phyloP scores from a whole-genome alignment of 2,113 vertebrate species.

The Ondatra zibethicus region DNA sequence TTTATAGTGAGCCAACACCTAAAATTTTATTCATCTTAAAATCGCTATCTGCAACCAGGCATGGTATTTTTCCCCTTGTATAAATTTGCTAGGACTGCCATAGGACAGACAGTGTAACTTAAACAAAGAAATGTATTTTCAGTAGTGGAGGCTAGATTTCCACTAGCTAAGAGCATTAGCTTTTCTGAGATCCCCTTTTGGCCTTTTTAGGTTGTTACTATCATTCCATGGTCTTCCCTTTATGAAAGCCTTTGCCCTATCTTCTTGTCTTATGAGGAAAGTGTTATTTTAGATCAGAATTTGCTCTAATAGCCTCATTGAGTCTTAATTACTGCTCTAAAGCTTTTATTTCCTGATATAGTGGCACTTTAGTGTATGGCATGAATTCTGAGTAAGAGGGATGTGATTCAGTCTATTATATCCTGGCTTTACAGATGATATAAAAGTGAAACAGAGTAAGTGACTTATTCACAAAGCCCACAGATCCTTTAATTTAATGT shows the following conservation, averaged over 20 bases:
- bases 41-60: not conserved
- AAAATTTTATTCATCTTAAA: not conserved
- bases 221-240: not conserved
- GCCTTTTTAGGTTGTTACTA: not conserved
- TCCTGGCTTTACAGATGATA: not conserved
- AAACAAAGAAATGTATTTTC: not conserved
- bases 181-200: not conserved
- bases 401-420: not conserved
- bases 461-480: not conserved
- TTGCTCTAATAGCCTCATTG: not conserved
- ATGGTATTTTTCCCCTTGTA: not conserved
- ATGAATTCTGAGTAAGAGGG: not conserved
- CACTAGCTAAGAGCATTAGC: not conserved
- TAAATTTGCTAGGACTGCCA: not conserved
- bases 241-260: not conserved
- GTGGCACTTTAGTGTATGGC: not conserved
- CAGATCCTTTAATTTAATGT: not conserved
- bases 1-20: not conserved
- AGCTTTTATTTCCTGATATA: not conserved
- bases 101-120: not conserved
- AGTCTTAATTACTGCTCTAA: not conserved
- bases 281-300: not conserved
- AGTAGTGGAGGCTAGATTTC: not conserved
- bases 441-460: not conserved
- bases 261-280: constrained; percentile 1